A percentile compares a stretch with the other conserved stretches of the same genome.
These are phyloP conservation scores for Baryphthengus martii DNA, from an alignment of 2,113 vertebrate genomes.

Conservation along the genomic window DNA sequence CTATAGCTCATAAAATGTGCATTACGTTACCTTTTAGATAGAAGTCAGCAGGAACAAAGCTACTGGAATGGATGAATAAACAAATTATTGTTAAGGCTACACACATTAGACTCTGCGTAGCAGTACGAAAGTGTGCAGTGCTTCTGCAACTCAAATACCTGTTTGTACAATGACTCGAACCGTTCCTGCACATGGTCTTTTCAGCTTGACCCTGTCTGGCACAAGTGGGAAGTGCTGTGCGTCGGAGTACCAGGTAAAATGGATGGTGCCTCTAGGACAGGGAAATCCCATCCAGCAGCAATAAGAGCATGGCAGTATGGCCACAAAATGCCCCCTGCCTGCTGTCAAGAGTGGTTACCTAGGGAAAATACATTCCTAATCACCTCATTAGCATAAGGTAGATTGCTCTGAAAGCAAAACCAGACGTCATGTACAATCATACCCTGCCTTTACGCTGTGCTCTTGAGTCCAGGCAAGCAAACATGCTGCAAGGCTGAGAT, in stretches of 20 bases:
- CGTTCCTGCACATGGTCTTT: neutral
- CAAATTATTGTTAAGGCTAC: constrained; percentile 42
- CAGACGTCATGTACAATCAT: neutral
- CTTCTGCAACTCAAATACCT: neutral
- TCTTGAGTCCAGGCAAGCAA: neutral
- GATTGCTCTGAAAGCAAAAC: neutral
- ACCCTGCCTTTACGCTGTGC: neutral
- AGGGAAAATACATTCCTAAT: neutral
- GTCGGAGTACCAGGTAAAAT: neutral
- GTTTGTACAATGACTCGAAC: neutral
- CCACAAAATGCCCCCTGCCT: neutral
- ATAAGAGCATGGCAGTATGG: neutral
- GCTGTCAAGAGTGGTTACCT: neutral
- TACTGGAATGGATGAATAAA: constrained; percentile 24
- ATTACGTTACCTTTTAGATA: neutral
- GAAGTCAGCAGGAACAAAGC: constrained; percentile 39
- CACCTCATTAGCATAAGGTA: neutral
- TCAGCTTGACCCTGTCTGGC: neutral
- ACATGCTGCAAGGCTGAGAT: neutral
- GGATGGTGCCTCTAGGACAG: neutral
- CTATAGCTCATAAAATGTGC: constrained; percentile 16
- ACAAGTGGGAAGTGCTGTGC: neutral
- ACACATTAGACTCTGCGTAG: constrained; percentile 7
- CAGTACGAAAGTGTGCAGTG: neutral
- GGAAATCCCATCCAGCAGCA: neutral